A percentile compares a stretch with the other conserved stretches of the same genome.
phyloP scores from a whole-genome alignment of 1,140 invertebrate genomes.

The Platyscapa corneri region DNA sequence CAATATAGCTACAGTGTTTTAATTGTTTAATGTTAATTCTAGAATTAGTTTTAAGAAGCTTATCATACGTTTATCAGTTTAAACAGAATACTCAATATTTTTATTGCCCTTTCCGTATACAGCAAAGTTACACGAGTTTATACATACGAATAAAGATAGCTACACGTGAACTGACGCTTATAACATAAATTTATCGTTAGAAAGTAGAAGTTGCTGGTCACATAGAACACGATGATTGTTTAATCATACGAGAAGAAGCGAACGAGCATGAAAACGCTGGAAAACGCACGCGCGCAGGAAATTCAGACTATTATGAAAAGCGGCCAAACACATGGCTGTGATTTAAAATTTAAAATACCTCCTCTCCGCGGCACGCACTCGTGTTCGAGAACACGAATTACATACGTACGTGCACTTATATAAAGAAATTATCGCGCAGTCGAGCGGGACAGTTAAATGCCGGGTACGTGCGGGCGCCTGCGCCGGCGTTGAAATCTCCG shows the following conservation, averaged over 20 bases:
- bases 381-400: background rate
- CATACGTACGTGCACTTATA: constrained; percentile 11
- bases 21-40: background rate
- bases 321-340: background rate
- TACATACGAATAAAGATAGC: background rate
- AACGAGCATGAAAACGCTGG: background rate
- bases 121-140: background rate
- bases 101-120: background rate
- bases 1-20: background rate
- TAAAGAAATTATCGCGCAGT: constrained; percentile 13
- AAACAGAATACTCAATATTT: background rate
- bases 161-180: background rate
- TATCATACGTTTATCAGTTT: too few species aligned
- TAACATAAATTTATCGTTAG: background rate
- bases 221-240: too few species aligned
- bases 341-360: background rate
- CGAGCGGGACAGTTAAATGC: background rate
- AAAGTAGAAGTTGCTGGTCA: background rate
- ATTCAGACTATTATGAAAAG: background rate
- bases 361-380: background rate
- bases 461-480: background rate
- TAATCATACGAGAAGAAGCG: background rate
- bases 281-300: background rate
- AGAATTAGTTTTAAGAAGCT: background rate
- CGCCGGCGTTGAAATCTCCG: constrained; percentile 15